Evolutionary conservation across 2,113 vertebrate genomes (phyloP).

Genomic region (Sylvia atricapilla): DNA sequence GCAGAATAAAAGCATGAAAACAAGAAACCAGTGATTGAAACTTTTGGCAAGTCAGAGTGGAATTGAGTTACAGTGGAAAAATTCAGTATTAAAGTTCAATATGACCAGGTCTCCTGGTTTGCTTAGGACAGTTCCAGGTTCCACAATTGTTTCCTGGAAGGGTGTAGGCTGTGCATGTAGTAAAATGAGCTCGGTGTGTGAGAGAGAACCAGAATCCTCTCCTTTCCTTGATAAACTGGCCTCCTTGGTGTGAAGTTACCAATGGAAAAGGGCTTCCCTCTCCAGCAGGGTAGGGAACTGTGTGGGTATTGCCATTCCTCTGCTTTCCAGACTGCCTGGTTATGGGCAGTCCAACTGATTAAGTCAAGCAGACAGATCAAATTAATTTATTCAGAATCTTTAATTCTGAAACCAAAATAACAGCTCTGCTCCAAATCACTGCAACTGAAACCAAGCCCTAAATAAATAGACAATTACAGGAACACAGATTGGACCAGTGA

Average conservation of each 20-base stretch:
- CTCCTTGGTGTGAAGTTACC: background rate
- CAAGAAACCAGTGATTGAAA: conserved; percentile 36
- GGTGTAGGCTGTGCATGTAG: background rate
- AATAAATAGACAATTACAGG: background rate
- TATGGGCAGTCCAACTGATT: background rate
- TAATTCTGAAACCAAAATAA: conserved; percentile 18
- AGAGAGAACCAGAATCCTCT: background rate
- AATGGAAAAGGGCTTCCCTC: background rate
- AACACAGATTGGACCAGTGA: background rate
- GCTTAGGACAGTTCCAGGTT: conserved; percentile 44
- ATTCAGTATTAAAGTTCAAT: conserved; percentile 52
- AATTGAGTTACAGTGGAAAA: conserved; percentile 71
- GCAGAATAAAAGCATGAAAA: conserved; percentile 15
- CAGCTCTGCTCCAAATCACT: background rate
- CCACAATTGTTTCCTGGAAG: conserved; percentile 52
- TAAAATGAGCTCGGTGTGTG: background rate
- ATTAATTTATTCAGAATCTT: conserved; percentile 31
- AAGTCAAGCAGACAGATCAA: conserved; percentile 14
- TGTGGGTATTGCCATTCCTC: background rate
- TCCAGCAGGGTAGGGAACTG: background rate
- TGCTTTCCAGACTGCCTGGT: background rate
- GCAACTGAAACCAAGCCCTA: background rate
- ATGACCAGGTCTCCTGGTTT: conserved; percentile 47
- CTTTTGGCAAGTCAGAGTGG: conserved; percentile 58
- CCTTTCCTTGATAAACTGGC: background rate